phyloP scores from a whole-genome alignment of 2,797 vertebrate genomes.

The Platalea minor region DNA sequence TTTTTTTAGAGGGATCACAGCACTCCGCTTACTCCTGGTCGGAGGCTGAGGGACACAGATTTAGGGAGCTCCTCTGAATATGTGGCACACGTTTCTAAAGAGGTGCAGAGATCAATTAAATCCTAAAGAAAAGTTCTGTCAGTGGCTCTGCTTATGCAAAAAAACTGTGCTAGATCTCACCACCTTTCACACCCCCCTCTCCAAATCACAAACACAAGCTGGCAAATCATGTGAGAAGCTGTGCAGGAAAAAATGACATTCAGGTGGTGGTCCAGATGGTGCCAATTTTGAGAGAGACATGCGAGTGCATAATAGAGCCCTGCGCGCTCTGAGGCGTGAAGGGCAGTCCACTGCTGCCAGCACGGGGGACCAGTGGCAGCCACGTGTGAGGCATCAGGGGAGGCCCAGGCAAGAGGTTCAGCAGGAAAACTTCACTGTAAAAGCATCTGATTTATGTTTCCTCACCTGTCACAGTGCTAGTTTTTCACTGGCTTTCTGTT shows the following conservation, averaged over 20 bases:
- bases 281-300: constrained; percentile 65
- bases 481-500: not conserved
- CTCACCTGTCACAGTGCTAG: not conserved
- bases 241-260: constrained; percentile 53
- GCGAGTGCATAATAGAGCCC: constrained; percentile 20
- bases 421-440: not conserved
- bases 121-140: constrained; percentile 23
- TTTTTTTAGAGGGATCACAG: not conserved
- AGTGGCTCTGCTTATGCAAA: constrained; percentile 11
- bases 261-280: constrained; percentile 77
- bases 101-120: constrained; percentile 23
- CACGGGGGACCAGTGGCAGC: not conserved
- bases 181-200: constrained; percentile 14
- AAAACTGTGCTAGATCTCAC: constrained; percentile 35
- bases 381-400: not conserved
- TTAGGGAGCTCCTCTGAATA: not conserved
- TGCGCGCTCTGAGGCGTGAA: constrained; percentile 26
- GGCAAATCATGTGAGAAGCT: constrained; percentile 56
- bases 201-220: constrained; percentile 55
- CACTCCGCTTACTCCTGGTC: not conserved
- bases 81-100: not conserved
- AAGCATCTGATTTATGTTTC: not conserved
- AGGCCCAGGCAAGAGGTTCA: not conserved
- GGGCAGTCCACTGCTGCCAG: constrained; percentile 23
- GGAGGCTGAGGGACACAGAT: not conserved